A percentile compares a stretch with the other conserved stretches of the same genome.
These are phyloP conservation scores for Plectus sambesii DNA, from an alignment of 1,140 invertebrate species.

Conservation along the genomic window DNA sequence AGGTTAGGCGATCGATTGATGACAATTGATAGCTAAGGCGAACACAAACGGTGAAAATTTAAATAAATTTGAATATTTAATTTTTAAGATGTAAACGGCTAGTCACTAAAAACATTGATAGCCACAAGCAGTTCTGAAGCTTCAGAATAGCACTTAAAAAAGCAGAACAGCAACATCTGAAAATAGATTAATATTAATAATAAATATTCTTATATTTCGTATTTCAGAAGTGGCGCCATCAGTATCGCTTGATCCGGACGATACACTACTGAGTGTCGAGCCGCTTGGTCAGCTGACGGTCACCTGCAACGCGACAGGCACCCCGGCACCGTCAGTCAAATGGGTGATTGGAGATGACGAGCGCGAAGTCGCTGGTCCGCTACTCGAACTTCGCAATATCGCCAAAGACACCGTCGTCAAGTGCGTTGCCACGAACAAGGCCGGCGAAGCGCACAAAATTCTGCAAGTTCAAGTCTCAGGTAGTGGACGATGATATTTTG, in stretches of 20 bases:
- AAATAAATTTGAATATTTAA: no score
- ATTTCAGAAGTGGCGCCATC: conserved; percentile 33
- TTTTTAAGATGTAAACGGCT: no score
- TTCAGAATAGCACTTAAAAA: no score
- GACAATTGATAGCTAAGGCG: no score
- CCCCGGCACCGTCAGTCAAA: conserved; percentile 33
- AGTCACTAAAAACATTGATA: no score
- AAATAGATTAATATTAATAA: no score
- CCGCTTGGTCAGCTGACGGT: conserved; percentile 31
- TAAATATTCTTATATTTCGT: no score
- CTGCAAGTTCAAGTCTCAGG: conserved; percentile 29
- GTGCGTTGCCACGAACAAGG: conserved; percentile 42
- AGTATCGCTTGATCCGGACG: conserved; percentile 29
- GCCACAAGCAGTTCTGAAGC: no score
- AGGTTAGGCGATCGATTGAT: no score
- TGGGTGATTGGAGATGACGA: conserved; percentile 34
- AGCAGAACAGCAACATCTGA: no score
- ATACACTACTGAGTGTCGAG: conserved; percentile 29
- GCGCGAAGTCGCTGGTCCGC: conserved; percentile 19
- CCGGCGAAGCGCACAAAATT: conserved; percentile 33
- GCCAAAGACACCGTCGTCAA: conserved; percentile 36
- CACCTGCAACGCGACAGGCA: conserved; percentile 31
- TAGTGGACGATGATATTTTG: no score
- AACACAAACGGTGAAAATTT: no score
- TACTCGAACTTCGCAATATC: conserved; percentile 27